A percentile compares a stretch with the other conserved stretches of the same genome.
Conservation (phyloP, 2,113 vertebrate species). For the Tursiops truncatus region DNA sequence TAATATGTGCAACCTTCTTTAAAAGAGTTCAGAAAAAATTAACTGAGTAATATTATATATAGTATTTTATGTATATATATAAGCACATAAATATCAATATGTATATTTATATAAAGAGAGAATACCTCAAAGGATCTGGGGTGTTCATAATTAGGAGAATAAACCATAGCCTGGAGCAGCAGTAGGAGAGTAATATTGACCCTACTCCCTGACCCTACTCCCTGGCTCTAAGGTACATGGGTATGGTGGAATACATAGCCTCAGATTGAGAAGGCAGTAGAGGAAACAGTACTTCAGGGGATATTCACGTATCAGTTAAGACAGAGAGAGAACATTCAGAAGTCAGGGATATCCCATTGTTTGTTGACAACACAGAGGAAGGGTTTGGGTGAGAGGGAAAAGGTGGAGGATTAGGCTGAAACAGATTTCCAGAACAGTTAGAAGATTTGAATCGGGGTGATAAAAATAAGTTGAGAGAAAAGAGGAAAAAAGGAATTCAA, state of each 20-base stretch:
- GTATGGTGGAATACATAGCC: background rate
- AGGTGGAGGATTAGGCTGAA: background rate
- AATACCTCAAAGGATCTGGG: background rate
- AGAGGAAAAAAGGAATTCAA: background rate
- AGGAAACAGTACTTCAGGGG: background rate
- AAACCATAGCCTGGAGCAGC: background rate
- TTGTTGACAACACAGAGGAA: background rate
- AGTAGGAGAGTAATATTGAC: background rate
- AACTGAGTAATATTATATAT: background rate
- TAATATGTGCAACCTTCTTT: background rate
- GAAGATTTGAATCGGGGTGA: background rate
- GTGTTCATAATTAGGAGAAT: background rate
- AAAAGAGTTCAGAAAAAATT: conserved; percentile 29
- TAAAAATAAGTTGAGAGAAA: conserved; percentile 1
- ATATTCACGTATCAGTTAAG: background rate
- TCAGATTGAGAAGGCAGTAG: background rate
- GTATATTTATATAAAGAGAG: background rate
- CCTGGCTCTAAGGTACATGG: background rate
- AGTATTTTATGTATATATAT: background rate
- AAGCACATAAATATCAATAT: background rate
- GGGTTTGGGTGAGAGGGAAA: background rate
- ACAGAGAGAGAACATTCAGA: background rate
- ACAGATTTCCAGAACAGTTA: background rate
- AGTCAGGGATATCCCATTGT: background rate
- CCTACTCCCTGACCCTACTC: background rate